Evolutionary conservation across 1,140 invertebrate species (phyloP), one percentile per base, ranked within the genome.

Genomic region (Hetaerina americana): DNA sequence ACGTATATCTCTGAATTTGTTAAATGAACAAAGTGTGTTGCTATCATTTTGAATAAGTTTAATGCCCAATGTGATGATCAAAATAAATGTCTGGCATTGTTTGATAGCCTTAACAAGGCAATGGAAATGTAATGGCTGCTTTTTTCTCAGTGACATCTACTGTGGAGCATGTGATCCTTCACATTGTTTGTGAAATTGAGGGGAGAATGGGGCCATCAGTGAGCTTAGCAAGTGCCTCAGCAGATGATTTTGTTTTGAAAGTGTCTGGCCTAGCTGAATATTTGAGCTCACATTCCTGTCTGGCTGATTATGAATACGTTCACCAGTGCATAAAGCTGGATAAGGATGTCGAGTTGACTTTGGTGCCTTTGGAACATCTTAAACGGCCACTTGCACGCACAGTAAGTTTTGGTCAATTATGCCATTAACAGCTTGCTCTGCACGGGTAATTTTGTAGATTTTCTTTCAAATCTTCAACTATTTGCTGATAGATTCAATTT

Each of bases 291-390:
- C 87, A 84, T 27, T 87, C 87, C 12, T 84, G 81, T 27, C 84
- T 98, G 26, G 90, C 88, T 69, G 92, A 96, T 78, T 95, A 96
- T 82, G 93, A 95, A 78, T 97, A 96, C 81, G 90, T 97, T 72
- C 93, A 96, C 78, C 89, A 93, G 75, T 97, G 95, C 81, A 90
- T 97, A 57, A 96, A 97, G 79, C 81, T 96, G 76, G 95, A 97
- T 80, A 88, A 91, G 79, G 95, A 97, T 83, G 91, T 98, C 0
- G 84, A 88, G 71, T 83, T 98, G 72, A 90, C 88, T 27, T 76
- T 88, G 57, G 75, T 85, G 66, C 83, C 92, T 66, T 85, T 88
- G 74, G 82, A 78, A 29, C 84, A 88, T 72, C 83, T 91, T 69
- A 82, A 85, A 73, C 80, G 85, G 75, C 86, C 87, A 0, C 87